Evolutionary conservation across 2,888 invertebrate genomes (phyloP), one percentile per base, ranked within the genome.

Genomic region (Thalpophila matura): DNA sequence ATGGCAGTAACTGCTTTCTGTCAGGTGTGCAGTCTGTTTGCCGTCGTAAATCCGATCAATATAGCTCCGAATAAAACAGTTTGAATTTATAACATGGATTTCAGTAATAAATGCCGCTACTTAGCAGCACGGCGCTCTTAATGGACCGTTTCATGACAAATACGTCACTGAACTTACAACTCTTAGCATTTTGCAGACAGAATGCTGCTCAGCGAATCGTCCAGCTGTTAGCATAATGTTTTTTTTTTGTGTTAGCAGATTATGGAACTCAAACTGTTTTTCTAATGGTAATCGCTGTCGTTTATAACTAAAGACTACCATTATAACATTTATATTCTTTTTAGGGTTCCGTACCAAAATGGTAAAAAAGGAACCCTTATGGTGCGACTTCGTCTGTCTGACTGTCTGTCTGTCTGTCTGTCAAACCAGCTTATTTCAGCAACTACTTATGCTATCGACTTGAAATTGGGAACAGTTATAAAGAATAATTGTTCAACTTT

Each of bases 51-150:
- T 22, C 14, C 10, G 12, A 66, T 56, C n/a, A 14, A 37, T 22
- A 31, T 22, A 2, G 6, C n/a, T 3, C 3, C 12, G 38, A 45
- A 18, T 22, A 37, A 45, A 43, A 9, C 20, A 3, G n/a, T 38
- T 66, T 10, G 18, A 35, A 56, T 63, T 56, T 38, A 66, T 10
- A 9, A 37, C 43, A 37, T 27, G 62, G 62, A 38, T 66, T 66
- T 45, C 24, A 55, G 29, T 31, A 31, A 54, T 31, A 20, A 37
- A 62, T 62, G 31, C 31, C 14, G n/a, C 40, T 53, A 18, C 43
- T 37, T 45, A 66, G 37, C 57, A 38, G 20, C 47, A 14, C 10
- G 47, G 12, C 7, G 10, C 5, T 16, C 7, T 18, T 45, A 63
- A 66, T 56, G 57, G 37, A 22, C 3, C 43, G 16, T 7, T 63